Conservation (phyloP, 2,797 vertebrate species). For the Lates japonicus region DNA sequence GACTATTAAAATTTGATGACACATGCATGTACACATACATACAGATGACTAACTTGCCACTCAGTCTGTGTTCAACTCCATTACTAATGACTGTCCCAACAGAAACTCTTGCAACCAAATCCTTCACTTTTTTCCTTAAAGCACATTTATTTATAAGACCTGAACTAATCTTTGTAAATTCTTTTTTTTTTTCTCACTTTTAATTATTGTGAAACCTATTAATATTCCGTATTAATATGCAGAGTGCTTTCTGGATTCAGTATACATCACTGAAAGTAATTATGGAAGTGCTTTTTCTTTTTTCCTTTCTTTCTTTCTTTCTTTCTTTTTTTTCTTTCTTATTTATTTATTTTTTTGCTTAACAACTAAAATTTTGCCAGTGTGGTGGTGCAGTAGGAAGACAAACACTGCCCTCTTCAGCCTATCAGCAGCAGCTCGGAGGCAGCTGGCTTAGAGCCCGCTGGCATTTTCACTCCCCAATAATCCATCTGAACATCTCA, state of each 20-base stretch:
- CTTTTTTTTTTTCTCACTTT: slow-evolving; percentile 48
- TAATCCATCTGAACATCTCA: slow-evolving; percentile 53
- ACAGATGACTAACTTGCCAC: slow-evolving; percentile 1
- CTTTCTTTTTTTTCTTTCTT: background rate
- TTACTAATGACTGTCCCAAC: slow-evolving; percentile 49
- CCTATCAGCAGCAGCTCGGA: slow-evolving; percentile 24
- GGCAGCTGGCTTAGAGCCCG: slow-evolving; percentile 8
- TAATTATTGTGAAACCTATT: slow-evolving; percentile 70
- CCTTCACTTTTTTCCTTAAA: slow-evolving; percentile 41
- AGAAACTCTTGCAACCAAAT: slow-evolving; percentile 44
- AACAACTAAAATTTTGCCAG: slow-evolving; percentile 10
- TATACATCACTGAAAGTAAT: slow-evolving; percentile 71
- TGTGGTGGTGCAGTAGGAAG: slow-evolving; percentile 37
- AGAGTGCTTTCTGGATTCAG: slow-evolving; percentile 57
- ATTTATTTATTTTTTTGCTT: background rate
- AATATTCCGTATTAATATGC: slow-evolving; percentile 64
- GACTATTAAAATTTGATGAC: background rate
- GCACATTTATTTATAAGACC: slow-evolving; percentile 64
- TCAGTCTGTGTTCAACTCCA: slow-evolving; percentile 33
- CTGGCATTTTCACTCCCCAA: slow-evolving; percentile 27
- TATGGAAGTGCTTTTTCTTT: slow-evolving; percentile 57
- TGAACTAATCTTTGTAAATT: slow-evolving; percentile 68
- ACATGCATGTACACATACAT: background rate
- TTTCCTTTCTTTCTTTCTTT: background rate
- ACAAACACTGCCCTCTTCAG: slow-evolving; percentile 82